Evolutionary conservation across 2,888 invertebrate species (phyloP).

Genomic region (Ectobius pallidus): DNA sequence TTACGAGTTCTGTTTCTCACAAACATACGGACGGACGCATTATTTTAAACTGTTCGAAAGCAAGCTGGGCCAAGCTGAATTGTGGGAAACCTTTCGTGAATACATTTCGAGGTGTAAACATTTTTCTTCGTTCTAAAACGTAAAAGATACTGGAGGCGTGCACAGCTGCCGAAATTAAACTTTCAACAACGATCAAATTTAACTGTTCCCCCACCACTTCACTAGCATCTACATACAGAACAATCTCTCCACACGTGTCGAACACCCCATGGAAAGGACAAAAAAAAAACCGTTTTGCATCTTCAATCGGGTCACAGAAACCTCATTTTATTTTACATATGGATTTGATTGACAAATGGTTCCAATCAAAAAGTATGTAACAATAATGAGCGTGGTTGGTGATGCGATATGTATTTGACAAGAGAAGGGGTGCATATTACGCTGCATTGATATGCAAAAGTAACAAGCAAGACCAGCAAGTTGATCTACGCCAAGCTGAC

Average conservation of each 20-base stretch:
- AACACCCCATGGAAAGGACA: not conserved
- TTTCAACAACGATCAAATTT: not conserved
- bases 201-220: not conserved
- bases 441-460: conserved; percentile 31
- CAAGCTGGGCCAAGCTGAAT: too few relatives aligned
- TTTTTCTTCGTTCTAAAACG: not conserved
- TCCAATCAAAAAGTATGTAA: conserved; percentile 39
- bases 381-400: conserved; percentile 16
- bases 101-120: not conserved
- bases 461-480: not conserved
- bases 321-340: conserved; percentile 21
- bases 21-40: too few relatives aligned
- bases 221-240: not conserved
- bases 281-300: not conserved
- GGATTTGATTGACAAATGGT: conserved; percentile 43
- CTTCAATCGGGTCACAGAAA: conserved; percentile 15
- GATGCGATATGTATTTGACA: conserved; percentile 4
- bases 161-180: not conserved
- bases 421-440: too few relatives aligned
- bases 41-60: too few relatives aligned
- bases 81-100: too few relatives aligned
- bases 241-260: not conserved
- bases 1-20: too few relatives aligned
- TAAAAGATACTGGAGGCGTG: not conserved
- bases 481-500: too few relatives aligned